Evolutionary conservation across 30 jellyfish, hydroid and myxozoan species (phyloP), one percentile per base, ranked within the genome.

Genomic region (Turritopsis dohrnii): DNA sequence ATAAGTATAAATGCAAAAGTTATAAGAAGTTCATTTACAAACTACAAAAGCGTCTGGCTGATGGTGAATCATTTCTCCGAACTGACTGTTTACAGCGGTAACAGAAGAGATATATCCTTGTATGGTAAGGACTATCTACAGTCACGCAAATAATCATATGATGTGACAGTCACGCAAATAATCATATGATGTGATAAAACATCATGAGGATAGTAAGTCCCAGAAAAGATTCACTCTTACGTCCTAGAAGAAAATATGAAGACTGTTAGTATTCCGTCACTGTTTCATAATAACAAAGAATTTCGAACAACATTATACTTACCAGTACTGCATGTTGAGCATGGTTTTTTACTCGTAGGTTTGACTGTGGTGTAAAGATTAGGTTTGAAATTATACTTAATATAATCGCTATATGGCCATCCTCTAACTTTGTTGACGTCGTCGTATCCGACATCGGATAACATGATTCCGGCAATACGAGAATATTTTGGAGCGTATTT

Each of bases 361-460:
- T 69, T 69, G 31, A n/a, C 77, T 0, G 87, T 80, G 1, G 87
- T 80, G 84, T 80, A 52, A 53, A 18, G 22, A 3, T 77, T n/a
- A 24, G 85, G 85, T 52, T 60, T 53, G 29, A 77, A 52, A 17
- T 19, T 30, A 21, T 28, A n/a, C n/a, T 29, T 66, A 25, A 77
- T 60, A 18, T 77, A 52, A 66, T 77, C 85, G 53, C 85, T 77
- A 66, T 77, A 77, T 17, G 9, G 85, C 72, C 5, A 1, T 77
- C 71, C 85, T 5, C 22, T 28, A 25, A 28, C 53, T 8, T 16
- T 19, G 25, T 77, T 77, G 66, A 77, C 16, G 71, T 77, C 85
- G 53, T 77, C 85, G 27, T 66, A 77, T 26, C 85, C 53, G 28
- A 29, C 85, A 77, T 77, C 85, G 28, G 41, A 28, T 5, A 77